Conservation (phyloP, 2,113 vertebrate genomes). For the Mormyrus iriodes region DNA sequence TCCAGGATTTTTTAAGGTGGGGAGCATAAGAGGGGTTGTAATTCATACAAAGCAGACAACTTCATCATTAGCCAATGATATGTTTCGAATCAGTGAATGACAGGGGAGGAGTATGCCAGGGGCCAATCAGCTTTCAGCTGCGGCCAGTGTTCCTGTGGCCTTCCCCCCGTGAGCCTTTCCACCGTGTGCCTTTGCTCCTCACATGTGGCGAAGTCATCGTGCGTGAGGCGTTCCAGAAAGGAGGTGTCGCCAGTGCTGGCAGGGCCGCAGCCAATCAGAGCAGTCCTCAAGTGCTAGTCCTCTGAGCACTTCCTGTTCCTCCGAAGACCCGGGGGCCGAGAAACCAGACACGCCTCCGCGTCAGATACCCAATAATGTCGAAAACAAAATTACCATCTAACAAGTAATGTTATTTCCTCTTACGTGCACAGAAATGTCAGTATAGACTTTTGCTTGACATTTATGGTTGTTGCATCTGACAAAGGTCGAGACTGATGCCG, state of each 20-base stretch:
- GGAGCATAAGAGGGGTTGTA: neutral
- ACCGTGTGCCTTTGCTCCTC: slow-evolving; percentile 66
- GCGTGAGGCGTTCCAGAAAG: slow-evolving; percentile 72
- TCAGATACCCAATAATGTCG: neutral
- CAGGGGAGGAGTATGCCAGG: neutral
- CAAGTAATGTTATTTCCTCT: neutral
- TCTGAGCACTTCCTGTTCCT: slow-evolving; percentile 65
- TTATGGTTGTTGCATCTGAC: slow-evolving; percentile 5
- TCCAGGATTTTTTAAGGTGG: neutral
- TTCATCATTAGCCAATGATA: neutral
- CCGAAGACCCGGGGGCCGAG: slow-evolving; percentile 63
- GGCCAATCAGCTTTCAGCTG: neutral
- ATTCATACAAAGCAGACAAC: neutral
- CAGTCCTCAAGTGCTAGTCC: slow-evolving; percentile 65
- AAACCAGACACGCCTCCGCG: neutral
- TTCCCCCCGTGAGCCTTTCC: neutral
- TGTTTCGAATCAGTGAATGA: neutral
- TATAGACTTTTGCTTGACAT: neutral
- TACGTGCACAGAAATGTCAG: slow-evolving; percentile 4
- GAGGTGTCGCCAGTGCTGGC: slow-evolving; percentile 76
- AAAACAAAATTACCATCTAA: slow-evolving; percentile 10
- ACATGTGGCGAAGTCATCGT: slow-evolving; percentile 71
- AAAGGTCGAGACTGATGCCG: neutral
- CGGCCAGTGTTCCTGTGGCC: neutral
- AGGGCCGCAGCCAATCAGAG: slow-evolving; percentile 74